Conservation (phyloP, 2,797 vertebrate species). For the Pyrocephalus nanus region DNA sequence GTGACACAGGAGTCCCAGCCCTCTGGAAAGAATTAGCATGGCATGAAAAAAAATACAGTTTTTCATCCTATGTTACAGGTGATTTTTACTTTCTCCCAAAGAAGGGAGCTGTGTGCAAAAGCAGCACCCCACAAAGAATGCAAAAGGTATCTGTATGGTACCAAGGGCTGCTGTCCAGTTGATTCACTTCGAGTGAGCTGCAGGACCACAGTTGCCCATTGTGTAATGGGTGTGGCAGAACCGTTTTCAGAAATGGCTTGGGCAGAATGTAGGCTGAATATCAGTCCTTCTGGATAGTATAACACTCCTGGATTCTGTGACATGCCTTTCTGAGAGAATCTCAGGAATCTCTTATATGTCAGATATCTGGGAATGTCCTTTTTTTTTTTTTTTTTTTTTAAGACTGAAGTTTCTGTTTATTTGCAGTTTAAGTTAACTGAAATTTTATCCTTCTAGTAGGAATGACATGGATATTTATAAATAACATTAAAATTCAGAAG, state of each 20-base stretch:
- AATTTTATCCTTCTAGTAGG: background rate
- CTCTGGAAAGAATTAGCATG: background rate
- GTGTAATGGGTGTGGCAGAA: background rate
- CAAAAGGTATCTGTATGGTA: background rate
- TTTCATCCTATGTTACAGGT: background rate
- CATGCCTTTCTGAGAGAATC: background rate
- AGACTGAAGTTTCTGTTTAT: background rate
- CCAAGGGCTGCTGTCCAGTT: background rate
- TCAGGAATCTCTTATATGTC: background rate
- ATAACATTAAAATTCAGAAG: background rate
- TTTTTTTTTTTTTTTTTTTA: background rate
- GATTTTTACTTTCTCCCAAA: background rate
- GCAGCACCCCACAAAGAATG: background rate
- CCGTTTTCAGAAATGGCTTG: background rate
- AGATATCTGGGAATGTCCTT: background rate
- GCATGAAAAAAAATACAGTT: background rate
- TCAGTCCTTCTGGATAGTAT: background rate
- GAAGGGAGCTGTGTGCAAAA: background rate
- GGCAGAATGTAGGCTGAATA: background rate
- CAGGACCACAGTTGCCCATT: background rate
- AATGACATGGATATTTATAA: background rate
- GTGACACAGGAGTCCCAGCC: background rate
- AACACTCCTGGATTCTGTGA: constrained; percentile 3
- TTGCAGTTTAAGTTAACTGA: background rate
- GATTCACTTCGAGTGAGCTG: background rate